phyloP scores from a whole-genome alignment of 37 sponge, comb jelly and placozoan species.

The Cliona cf. orientalis region DNA sequence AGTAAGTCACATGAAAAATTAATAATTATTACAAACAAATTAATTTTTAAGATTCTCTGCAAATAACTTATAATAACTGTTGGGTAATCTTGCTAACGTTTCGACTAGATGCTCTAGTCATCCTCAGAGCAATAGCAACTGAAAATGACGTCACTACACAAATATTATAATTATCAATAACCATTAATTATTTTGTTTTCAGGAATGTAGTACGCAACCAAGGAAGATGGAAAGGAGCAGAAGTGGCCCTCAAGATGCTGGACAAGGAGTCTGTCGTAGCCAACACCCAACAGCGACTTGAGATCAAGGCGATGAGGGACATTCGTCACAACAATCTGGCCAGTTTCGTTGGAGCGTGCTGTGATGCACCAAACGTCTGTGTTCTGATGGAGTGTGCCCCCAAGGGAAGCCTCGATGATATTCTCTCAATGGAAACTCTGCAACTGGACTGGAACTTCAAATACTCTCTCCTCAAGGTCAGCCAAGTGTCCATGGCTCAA shows the following conservation, averaged over 20 bases:
- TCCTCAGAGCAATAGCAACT: too few relatives aligned
- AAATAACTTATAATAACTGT: too few relatives aligned
- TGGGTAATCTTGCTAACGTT: too few relatives aligned
- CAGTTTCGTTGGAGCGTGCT: conserved; percentile 62
- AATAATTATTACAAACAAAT: too few relatives aligned
- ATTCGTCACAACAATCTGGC: conserved; percentile 66
- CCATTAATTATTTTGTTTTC: too few relatives aligned
- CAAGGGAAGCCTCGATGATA: conserved; percentile 70
- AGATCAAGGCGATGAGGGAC: conserved; percentile 57
- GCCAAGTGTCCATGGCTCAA: too few relatives aligned
- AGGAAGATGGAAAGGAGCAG: conserved; percentile 54
- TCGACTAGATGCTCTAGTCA: too few relatives aligned
- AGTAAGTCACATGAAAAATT: too few relatives aligned
- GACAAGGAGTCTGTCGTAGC: conserved; percentile 34
- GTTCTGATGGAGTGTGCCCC: conserved; percentile 58
- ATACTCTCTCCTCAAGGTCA: conserved; percentile 62
- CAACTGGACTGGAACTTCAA: conserved; percentile 75
- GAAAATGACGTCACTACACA: too few relatives aligned
- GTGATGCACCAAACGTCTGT: conserved; percentile 64
- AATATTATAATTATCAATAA: too few relatives aligned
- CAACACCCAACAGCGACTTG: conserved; percentile 41
- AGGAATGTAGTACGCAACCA: conserved; percentile 62
- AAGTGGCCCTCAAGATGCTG: conserved; percentile 57
- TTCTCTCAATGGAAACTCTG: conserved; percentile 33
- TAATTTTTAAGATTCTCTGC: too few relatives aligned